phyloP scores from a whole-genome alignment of 2,113 vertebrate species.

The Megaceryle maxima region DNA sequence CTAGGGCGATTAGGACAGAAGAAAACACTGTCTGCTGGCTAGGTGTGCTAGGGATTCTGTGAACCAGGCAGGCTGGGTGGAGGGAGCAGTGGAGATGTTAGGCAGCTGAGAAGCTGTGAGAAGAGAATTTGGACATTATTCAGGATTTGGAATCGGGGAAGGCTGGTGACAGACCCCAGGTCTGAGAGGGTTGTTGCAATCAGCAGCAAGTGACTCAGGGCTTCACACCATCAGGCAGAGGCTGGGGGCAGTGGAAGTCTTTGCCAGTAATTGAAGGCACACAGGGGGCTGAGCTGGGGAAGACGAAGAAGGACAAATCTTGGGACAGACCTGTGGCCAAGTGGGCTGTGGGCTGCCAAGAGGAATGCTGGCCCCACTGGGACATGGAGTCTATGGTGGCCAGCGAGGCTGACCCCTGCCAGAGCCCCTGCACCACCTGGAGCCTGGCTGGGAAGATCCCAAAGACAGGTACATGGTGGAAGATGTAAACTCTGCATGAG shows the following conservation, averaged over 20 bases:
- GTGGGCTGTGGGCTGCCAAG: neutral
- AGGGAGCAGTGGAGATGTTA: rapidly evolving
- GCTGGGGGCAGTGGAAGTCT: neutral
- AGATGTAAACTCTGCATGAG: neutral
- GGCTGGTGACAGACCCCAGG: neutral
- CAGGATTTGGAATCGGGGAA: neutral
- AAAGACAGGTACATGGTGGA: neutral
- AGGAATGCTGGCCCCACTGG: neutral
- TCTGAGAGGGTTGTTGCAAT: neutral
- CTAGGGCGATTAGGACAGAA: neutral
- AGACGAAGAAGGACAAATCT: neutral
- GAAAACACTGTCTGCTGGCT: neutral
- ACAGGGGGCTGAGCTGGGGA: neutral
- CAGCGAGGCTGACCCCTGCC: neutral
- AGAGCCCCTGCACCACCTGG: rapidly evolving
- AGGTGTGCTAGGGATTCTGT: neutral
- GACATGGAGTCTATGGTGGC: too few relatives aligned
- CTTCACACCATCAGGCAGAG: neutral
- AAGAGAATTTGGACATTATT: neutral
- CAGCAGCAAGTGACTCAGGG: rapidly evolving
- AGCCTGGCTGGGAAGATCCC: neutral
- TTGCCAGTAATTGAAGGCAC: neutral
- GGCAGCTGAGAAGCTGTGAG: neutral
- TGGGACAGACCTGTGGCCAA: neutral
- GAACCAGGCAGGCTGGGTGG: neutral